These are phyloP conservation scores for Cheilosia soror DNA, from an alignment of 2,888 invertebrate genomes.

Conservation along the genomic window DNA sequence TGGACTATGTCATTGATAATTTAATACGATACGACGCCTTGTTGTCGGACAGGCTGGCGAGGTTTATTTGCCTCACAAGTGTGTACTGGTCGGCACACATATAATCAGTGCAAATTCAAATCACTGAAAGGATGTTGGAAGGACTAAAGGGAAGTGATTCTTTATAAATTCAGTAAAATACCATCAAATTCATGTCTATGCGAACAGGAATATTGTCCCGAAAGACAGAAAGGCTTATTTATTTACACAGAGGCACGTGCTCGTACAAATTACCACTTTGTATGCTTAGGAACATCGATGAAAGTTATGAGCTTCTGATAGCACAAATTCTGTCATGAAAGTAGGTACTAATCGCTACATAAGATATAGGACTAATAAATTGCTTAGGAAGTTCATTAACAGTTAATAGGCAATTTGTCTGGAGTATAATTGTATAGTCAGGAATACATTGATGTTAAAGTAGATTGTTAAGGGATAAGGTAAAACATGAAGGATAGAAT, in stretches of 20 bases:
- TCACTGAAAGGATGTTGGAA: constrained; percentile 8
- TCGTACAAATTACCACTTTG: neutral
- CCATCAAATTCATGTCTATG: neutral
- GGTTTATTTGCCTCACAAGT: constrained; percentile 26
- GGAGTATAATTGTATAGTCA: constrained; percentile 30
- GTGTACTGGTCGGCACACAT: constrained; percentile 8
- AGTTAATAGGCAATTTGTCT: constrained; percentile 58
- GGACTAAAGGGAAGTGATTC: constrained; percentile 23
- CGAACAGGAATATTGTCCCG: neutral
- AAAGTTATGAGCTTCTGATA: constrained; percentile 33
- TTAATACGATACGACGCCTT: constrained; percentile 64
- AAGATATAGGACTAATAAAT: constrained; percentile 41
- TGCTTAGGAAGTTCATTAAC: constrained; percentile 52
- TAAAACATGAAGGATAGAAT: neutral
- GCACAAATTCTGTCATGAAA: constrained; percentile 16
- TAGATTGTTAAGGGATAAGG: neutral
- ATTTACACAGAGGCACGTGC: constrained; percentile 12
- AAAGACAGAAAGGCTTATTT: constrained; percentile 25
- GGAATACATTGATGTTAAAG: constrained; percentile 25
- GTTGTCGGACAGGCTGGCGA: constrained; percentile 41
- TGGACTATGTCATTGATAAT: constrained; percentile 54
- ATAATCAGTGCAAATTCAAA: constrained; percentile 42
- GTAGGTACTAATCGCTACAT: constrained; percentile 25
- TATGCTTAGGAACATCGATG: constrained; percentile 34
- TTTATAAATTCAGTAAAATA: constrained; percentile 9